Percentiles rank a stretch among this genome's conserved stretches.
Conservation (phyloP, 1,140 invertebrate species). For the Drosophila orosa region DNA sequence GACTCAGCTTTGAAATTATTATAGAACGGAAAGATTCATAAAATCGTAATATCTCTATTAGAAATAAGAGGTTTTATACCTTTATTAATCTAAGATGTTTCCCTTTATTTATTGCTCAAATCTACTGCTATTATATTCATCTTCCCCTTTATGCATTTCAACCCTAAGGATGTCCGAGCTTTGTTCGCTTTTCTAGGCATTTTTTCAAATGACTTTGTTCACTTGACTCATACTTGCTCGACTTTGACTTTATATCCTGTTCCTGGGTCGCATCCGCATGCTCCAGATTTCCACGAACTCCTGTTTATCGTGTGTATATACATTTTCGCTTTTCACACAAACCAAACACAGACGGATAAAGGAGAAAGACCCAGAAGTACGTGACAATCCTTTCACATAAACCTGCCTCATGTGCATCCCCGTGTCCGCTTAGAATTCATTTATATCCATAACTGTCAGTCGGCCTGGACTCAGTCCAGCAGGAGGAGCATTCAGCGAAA, state of each 20-base stretch:
- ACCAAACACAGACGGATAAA: not conserved
- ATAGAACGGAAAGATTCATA: not conserved
- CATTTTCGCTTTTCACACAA: constrained; percentile 33
- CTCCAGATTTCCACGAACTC: constrained; percentile 5
- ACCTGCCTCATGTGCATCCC: constrained; percentile 9
- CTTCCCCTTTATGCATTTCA: not conserved
- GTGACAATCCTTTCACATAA: constrained; percentile 29
- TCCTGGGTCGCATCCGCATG: constrained; percentile 11
- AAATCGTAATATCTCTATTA: not conserved
- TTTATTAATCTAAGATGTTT: not conserved
- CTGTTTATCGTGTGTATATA: constrained; percentile 13
- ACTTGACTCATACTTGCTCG: constrained; percentile 3
- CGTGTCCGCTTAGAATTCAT: constrained; percentile 22
- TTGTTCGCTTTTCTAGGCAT: not conserved
- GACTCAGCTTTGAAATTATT: not conserved
- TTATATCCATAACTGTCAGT: constrained; percentile 22
- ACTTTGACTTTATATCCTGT: constrained; percentile 23
- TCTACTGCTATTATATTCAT: not conserved
- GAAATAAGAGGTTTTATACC: not conserved
- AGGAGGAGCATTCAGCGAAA: constrained; percentile 18
- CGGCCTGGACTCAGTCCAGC: constrained; percentile 6
- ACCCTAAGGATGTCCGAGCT: not conserved
- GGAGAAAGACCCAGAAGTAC: constrained; percentile 1
- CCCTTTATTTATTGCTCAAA: not conserved
- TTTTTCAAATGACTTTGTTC: constrained; percentile 2